phyloP scores from a whole-genome alignment of 2,797 vertebrate genomes.

The Coilia nasus region DNA sequence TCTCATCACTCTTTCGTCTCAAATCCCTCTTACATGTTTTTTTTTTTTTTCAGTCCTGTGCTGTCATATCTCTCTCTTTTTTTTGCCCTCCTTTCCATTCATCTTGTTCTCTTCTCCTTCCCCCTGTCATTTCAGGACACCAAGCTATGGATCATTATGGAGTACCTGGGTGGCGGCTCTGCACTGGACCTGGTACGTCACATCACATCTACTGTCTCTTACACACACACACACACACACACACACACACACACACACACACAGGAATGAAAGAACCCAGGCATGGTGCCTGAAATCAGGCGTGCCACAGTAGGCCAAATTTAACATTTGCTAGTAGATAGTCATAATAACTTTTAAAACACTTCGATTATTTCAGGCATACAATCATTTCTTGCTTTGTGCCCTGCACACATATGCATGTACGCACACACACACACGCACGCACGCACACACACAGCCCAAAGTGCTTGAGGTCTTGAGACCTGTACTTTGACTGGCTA shows the following conservation, averaged over 20 bases:
- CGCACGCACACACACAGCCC: conserved; percentile 19
- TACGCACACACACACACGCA: conserved; percentile 10
- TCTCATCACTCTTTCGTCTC: background rate
- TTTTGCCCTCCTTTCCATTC: background rate
- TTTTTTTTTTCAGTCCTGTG: too few species aligned
- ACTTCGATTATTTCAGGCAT: too few species aligned
- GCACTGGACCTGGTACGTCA: background rate
- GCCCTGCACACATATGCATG: background rate
- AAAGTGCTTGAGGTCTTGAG: background rate
- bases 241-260: conserved; percentile 19
- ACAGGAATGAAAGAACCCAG: too few species aligned
- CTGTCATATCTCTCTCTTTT: too few species aligned
- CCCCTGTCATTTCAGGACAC: background rate
- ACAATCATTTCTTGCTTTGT: too few species aligned
- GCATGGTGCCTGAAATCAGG: too few species aligned
- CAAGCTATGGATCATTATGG: too few species aligned
- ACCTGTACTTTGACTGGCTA: background rate
- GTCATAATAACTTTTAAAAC: too few species aligned
- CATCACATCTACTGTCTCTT: background rate
- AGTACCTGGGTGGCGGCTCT: background rate
- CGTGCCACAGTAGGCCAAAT: too few species aligned
- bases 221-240: background rate
- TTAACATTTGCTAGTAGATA: too few species aligned
- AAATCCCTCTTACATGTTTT: background rate
- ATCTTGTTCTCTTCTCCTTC: background rate